Evolutionary conservation across 1,140 invertebrate genomes (phyloP).

Genomic region (Dysdera silvatica): DNA sequence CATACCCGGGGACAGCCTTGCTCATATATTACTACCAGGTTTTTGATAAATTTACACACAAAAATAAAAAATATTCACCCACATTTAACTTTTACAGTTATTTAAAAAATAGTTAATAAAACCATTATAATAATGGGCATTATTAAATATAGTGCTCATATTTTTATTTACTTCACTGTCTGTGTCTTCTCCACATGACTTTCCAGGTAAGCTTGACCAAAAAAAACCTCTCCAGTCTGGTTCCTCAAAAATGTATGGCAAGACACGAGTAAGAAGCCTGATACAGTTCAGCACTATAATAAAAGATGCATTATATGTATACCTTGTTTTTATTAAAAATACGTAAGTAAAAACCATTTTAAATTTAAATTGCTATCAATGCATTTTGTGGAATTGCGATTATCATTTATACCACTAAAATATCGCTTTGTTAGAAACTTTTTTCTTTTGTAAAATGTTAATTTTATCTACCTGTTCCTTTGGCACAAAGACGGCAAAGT

Average conservation of each 20-base stretch:
- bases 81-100: not conserved
- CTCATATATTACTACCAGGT: too few species aligned
- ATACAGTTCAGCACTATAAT: conserved; percentile 83
- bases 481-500: too few species aligned
- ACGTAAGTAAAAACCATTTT: not conserved
- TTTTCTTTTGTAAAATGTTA: too few species aligned
- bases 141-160: too few species aligned
- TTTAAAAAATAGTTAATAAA: not conserved
- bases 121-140: too few species aligned
- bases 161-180: conserved; percentile 29
- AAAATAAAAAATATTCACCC: not conserved
- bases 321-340: conserved; percentile 31
- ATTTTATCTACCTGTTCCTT: too few species aligned
- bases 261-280: conserved; percentile 79
- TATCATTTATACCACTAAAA: too few species aligned
- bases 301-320: not conserved
- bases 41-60: too few species aligned
- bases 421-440: too few species aligned
- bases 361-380: not conserved
- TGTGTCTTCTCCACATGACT: conserved; percentile 23
- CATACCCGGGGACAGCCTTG: too few species aligned
- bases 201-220: conserved; percentile 84
- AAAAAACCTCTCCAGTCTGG: conserved; percentile 97
- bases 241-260: conserved; percentile 98
- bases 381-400: too few species aligned